Evolutionary conservation across 1,140 invertebrate genomes (phyloP), one percentile per base, ranked within the genome.

Genomic region (Chrysoperla carnea): DNA sequence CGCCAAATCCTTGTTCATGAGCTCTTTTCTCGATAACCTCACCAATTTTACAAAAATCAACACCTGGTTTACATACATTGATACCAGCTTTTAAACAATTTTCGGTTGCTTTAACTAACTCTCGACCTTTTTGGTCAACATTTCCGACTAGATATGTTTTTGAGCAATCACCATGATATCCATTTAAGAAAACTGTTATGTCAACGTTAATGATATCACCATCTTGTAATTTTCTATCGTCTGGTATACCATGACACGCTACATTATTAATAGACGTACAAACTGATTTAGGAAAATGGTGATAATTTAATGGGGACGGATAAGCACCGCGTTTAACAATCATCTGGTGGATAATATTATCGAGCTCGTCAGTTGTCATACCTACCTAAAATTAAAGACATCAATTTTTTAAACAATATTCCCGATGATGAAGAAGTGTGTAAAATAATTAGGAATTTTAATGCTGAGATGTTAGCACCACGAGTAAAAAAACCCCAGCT

Each of bases 261-360:
- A 95, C 81, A 66, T 96, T 93, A 58, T 96, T 96, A 0, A 96
- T 75, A 40, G 90, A 94, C 3, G 91, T 96, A 59, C 91, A 96
- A 6, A 94, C 71, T 45, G 90, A 94, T 58, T 95, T 95, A 17
- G 89, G 89, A 60, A 84, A 97, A 3, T 78, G 75, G 42, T 67
- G 71, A 57, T 94, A 95, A 54, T 80, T 73, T 8, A 95, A 64
- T 0, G 91, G 84, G 33, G 91, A 95, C 27, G 93, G 93, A 67
- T 94, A 95, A 6, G 83, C 86, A 29, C 66, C 67, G 45, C 77
- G 73, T 51, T 72, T 62, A 46, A 81, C 66, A 37, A 84, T 76
- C 40, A 76, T 53, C 15, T 78, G 63, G 61, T 92, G 85, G 6
- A 82, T 75, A 51, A 76, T 68, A 38, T 63, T 56, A 63, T 97